Evolutionary conservation across 2,113 vertebrate species (phyloP).

Genomic region (Poecilia latipinna): DNA sequence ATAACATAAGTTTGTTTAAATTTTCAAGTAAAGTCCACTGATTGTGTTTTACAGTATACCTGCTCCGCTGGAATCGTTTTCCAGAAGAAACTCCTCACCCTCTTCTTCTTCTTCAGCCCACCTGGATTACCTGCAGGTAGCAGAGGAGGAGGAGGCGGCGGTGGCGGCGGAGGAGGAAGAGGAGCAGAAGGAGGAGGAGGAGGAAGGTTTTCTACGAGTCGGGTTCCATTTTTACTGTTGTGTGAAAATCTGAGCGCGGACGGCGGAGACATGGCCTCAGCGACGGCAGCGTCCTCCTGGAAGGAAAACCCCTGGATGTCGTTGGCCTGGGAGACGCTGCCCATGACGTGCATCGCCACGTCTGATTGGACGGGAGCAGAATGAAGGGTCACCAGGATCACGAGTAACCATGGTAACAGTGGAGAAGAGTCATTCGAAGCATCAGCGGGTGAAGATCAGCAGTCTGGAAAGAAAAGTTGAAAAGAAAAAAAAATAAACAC

Average conservation of each 20-base stretch:
- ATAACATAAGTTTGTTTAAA: no score
- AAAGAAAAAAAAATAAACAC: not conserved
- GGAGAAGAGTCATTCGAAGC: slow-evolving; percentile 15
- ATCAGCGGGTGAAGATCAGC: not conserved
- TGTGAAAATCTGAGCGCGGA: slow-evolving; percentile 8
- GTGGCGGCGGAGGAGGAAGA: slow-evolving; percentile 63
- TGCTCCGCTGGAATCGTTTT: slow-evolving; percentile 94
- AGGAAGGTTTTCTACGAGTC: not conserved
- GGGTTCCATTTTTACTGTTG: not conserved
- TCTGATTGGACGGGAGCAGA: slow-evolving; percentile 45
- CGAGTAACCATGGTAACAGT: not conserved
- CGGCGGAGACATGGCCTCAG: slow-evolving; percentile 75
- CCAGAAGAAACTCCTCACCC: slow-evolving; percentile 93
- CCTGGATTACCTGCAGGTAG: slow-evolving; percentile 59
- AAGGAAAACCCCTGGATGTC: slow-evolving; percentile 80
- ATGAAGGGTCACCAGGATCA: not conserved
- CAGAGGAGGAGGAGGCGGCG: slow-evolving; percentile 66
- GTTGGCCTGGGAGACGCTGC: slow-evolving; percentile 84
- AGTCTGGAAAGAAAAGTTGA: not conserved
- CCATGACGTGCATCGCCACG: slow-evolving; percentile 89
- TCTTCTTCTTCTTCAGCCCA: slow-evolving; percentile 80
- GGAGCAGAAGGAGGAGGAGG: slow-evolving; percentile 22
- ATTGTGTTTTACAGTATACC: slow-evolving; percentile 23
- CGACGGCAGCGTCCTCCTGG: slow-evolving; percentile 56
- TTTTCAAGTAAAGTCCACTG: no score